These are phyloP conservation scores for Picus viridis DNA, from an alignment of 2,797 vertebrate species.

Conservation along the genomic window DNA sequence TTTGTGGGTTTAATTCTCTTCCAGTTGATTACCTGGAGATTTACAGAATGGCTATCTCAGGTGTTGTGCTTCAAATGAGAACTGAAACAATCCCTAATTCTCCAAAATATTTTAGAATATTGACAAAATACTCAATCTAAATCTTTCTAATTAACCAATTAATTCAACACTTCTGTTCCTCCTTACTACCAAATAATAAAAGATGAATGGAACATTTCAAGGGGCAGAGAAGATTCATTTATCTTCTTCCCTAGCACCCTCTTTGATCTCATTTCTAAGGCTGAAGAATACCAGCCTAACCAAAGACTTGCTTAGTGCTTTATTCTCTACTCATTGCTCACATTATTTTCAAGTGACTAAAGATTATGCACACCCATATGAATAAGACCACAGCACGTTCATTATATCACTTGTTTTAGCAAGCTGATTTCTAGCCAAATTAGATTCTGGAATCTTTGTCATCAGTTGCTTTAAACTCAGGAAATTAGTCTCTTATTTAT, in stretches of 20 bases:
- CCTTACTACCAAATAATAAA: neutral
- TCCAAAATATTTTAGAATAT: neutral
- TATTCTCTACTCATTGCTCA: neutral
- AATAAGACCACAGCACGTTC: neutral
- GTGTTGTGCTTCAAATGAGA: neutral
- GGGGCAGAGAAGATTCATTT: neutral
- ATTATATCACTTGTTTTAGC: neutral
- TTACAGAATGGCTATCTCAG: neutral
- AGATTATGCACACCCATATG: neutral
- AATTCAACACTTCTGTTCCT: neutral
- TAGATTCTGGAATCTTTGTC: constrained; percentile 7
- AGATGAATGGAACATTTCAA: neutral
- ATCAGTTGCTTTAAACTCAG: constrained; percentile 22
- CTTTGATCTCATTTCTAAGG: neutral
- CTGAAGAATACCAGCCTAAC: neutral
- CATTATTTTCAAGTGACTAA: constrained; percentile 20
- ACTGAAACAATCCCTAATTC: neutral
- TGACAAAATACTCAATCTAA: constrained; percentile 10
- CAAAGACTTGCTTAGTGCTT: neutral
- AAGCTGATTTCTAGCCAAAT: constrained; percentile 35
- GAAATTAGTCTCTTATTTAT: constrained; percentile 33
- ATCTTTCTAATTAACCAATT: constrained; percentile 23
- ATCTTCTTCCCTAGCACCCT: neutral
- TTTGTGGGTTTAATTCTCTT: constrained; percentile 3
- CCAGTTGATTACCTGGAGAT: neutral